phyloP scores from a whole-genome alignment of 2,888 invertebrate genomes.

The Lepetodrilus schrolli region DNA sequence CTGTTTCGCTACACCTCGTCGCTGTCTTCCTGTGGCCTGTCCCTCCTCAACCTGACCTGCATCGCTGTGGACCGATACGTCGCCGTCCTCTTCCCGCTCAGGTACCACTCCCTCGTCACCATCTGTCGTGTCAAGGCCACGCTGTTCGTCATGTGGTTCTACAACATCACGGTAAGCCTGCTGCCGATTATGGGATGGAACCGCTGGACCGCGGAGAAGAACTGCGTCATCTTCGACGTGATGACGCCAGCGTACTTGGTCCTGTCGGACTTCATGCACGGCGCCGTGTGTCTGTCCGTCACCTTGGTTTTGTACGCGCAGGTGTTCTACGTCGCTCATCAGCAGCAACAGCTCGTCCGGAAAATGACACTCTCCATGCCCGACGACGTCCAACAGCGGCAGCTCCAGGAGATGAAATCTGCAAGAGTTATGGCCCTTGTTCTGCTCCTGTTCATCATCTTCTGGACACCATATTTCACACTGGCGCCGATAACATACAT shows the following conservation, averaged over 20 bases:
- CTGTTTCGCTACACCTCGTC: conserved; percentile 44
- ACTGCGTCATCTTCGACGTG: conserved; percentile 46
- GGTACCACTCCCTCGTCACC: conserved; percentile 41
- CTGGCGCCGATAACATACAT: conserved; percentile 45
- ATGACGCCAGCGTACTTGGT: conserved; percentile 41
- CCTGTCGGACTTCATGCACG: conserved; percentile 38
- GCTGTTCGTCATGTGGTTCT: conserved; percentile 44
- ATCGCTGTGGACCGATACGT: conserved; percentile 53
- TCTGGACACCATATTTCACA: conserved; percentile 51
- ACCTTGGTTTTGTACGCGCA: conserved; percentile 41
- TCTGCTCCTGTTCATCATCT: conserved; percentile 48
- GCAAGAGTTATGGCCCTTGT: conserved; percentile 45
- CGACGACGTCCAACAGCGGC: neutral
- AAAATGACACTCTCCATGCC: neutral
- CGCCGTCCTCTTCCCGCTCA: conserved; percentile 46
- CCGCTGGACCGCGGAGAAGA: conserved; percentile 35
- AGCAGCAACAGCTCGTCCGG: conserved; percentile 31
- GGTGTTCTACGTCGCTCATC: conserved; percentile 42
- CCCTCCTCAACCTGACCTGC: conserved; percentile 45
- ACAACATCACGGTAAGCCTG: conserved; percentile 37
- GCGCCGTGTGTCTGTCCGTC: conserved; percentile 34
- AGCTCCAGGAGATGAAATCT: conserved; percentile 36
- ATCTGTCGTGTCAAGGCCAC: conserved; percentile 35
- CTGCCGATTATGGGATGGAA: conserved; percentile 48
- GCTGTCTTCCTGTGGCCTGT: conserved; percentile 42